A percentile compares a stretch with the other conserved stretches of the same genome.
Evolutionary conservation across 2,888 invertebrate genomes (phyloP).

Genomic region (Leucophenga maculata): DNA sequence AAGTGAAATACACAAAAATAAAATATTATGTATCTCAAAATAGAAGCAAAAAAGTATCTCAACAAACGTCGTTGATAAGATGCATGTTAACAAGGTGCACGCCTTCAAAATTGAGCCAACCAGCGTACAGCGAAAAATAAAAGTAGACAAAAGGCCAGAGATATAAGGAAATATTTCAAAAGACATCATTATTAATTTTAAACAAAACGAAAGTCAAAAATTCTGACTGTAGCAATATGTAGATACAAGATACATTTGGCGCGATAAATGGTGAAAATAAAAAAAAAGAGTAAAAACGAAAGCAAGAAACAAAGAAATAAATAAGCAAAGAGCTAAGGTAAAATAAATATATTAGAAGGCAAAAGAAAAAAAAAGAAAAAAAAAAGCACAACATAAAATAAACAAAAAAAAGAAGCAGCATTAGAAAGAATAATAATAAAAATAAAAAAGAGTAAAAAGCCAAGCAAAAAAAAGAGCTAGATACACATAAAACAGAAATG

Average conservation of each 20-base stretch:
- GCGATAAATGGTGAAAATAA: neutral
- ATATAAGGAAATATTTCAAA: neutral
- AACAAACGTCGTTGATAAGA: neutral
- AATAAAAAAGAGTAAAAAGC: slow-evolving; percentile 27
- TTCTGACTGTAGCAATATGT: slow-evolving; percentile 1
- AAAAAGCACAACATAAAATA: slow-evolving; percentile 38
- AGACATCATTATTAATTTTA: slow-evolving; percentile 12
- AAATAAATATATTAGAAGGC: slow-evolving; percentile 5
- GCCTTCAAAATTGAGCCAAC: slow-evolving; percentile 31
- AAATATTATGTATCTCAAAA: slow-evolving; percentile 8
- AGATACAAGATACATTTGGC: slow-evolving; percentile 28
- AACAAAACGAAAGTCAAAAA: slow-evolving; percentile 4
- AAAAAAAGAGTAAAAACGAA: neutral
- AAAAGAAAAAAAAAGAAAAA: too few relatives aligned
- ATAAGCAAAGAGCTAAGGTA: slow-evolving; percentile 16
- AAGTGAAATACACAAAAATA: slow-evolving; percentile 35
- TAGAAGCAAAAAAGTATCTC: slow-evolving; percentile 25
- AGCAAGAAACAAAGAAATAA: slow-evolving; percentile 20
- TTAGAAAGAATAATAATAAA: slow-evolving; percentile 30
- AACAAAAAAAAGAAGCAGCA: slow-evolving; percentile 6
- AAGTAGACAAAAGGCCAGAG: neutral
- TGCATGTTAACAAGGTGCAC: slow-evolving; percentile 33
- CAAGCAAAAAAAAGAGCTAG: too few relatives aligned
- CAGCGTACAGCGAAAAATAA: slow-evolving; percentile 18
- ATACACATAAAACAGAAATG: neutral